These are phyloP conservation scores for Phragmatobia fuliginosa DNA, from an alignment of 2,888 invertebrate genomes.

Conservation along the genomic window DNA sequence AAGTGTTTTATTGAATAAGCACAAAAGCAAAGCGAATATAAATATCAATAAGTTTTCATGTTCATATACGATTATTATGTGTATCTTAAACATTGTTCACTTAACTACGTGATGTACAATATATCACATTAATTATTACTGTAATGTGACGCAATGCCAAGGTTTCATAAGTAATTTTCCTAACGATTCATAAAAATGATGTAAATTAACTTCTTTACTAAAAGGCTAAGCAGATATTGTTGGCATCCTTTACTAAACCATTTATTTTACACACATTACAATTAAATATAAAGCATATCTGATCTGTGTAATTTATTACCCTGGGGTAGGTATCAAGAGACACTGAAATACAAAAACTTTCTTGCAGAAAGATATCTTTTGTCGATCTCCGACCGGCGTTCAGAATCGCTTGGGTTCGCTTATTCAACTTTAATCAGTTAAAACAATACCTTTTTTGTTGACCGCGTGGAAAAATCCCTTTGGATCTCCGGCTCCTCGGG, in stretches of 20 bases:
- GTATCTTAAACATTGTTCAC: constrained; percentile 11
- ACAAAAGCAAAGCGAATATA: background rate
- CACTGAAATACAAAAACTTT: background rate
- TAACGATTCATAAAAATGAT: constrained; percentile 21
- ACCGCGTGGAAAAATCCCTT: too few species aligned
- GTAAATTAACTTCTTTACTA: constrained; percentile 7
- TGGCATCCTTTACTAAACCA: background rate
- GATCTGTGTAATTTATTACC: background rate
- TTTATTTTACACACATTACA: background rate
- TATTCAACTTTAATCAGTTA: background rate
- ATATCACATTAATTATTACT: constrained; percentile 24
- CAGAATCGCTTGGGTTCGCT: background rate
- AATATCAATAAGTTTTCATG: background rate
- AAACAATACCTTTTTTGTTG: too few species aligned
- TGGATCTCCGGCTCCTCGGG: too few species aligned
- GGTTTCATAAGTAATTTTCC: constrained; percentile 20
- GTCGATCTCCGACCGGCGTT: background rate
- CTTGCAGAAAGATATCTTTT: background rate
- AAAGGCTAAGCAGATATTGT: background rate
- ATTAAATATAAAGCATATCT: background rate
- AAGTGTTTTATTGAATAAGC: background rate
- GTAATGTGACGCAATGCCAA: constrained; percentile 21
- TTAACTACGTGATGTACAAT: constrained; percentile 27
- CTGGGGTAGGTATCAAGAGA: background rate
- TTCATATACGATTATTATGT: background rate